Conservation (phyloP, 2,797 vertebrate species). For the Etheostoma nigrum region DNA sequence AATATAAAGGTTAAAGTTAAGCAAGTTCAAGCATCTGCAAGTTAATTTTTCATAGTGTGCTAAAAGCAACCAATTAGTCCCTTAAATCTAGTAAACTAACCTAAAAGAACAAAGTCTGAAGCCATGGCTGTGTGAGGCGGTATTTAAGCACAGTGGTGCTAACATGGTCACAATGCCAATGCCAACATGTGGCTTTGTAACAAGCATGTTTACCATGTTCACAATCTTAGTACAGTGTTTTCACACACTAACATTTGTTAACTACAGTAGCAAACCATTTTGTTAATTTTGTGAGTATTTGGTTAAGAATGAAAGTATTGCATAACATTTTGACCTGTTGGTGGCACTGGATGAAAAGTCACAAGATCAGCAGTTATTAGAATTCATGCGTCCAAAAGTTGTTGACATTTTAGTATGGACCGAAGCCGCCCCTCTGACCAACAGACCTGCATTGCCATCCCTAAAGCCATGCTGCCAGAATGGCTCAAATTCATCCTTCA, state of each 20-base stretch:
- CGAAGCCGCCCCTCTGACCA: background rate
- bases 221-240: background rate
- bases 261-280: background rate
- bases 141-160: background rate
- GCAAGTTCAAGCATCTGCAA: background rate
- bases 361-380: background rate
- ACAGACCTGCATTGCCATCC: background rate
- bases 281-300: background rate
- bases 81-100: background rate
- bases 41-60: background rate
- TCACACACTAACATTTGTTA: background rate
- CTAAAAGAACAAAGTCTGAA: background rate
- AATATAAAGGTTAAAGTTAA: no score
- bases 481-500: background rate
- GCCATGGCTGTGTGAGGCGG: background rate
- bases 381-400: background rate
- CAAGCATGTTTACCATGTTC: background rate
- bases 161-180: background rate
- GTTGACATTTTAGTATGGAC: background rate
- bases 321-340: background rate
- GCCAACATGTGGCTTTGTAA: background rate
- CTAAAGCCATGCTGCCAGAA: background rate
- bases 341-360: background rate
- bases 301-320: background rate
- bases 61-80: background rate